Evolutionary conservation across 2,113 vertebrate genomes (phyloP), one percentile per base, ranked within the genome.

Genomic region (Plecotus auritus): DNA sequence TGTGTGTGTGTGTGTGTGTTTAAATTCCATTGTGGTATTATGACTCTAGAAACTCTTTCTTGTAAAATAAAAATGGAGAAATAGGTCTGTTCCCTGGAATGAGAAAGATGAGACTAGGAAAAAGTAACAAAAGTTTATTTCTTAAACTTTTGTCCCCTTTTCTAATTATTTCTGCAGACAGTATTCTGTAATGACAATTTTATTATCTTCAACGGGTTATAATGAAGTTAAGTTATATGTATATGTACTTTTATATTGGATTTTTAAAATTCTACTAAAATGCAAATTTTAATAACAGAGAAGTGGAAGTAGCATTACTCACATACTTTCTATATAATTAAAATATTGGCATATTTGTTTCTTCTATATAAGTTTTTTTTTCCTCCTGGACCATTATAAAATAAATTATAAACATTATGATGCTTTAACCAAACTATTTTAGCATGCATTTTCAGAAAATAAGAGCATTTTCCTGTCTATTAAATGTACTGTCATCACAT

Each of bases 281-380:
- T 74, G 28, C 80, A 93, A 86, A 88, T 69, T 59, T 76, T 87
- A 85, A 51, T 76, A 89, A 92, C 13, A 95, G 59, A 89, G 51
- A 90, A 77, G 13, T 51, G 73, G 23, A 87, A 47, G 35, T 20
- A 77, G 14, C 5, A 90, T 61, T 10, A 66, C 9, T 51, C 47
- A 69, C 23, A 32, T 35, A 87, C 5, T 9, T 32, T 32, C 7
- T 32, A 69, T 0, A 54, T 90, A 35, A 78, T 78, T 92, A 85
- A 90, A 13, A 92, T 56, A 49, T 91, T 72, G 12, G 7, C 5
- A 17, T 72, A 35, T 66, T 83, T 42, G 3, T 82, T 51, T 89
- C 23, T 30, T 82, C 1, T 40, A 45, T 54, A 67, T 82, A 56
- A 28, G 45, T 72, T 56, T 64, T 81, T 92, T 80, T 51, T 59